These are phyloP conservation scores for Zoanthus sociatus DNA, from an alignment of 92 coral and sea anemone genomes.

Conservation along the genomic window DNA sequence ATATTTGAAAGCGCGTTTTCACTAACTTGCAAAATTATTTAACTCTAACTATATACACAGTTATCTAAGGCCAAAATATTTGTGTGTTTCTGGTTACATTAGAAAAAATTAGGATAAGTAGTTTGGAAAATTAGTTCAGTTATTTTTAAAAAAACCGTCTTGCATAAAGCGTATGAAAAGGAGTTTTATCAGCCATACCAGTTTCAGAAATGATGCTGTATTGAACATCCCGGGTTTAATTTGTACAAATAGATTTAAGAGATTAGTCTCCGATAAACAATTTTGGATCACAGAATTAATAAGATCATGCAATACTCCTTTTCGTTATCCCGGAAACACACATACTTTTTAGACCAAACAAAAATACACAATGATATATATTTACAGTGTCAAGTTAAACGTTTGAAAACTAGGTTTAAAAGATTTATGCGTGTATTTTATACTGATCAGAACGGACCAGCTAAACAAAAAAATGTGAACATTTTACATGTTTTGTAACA, in stretches of 20 bases:
- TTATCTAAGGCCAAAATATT: background rate
- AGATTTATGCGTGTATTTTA: conserved; percentile 13
- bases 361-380: background rate
- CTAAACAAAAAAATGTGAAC: background rate
- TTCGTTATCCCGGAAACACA: background rate
- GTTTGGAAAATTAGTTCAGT: no score
- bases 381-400: background rate
- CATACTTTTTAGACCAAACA: background rate
- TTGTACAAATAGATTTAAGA: no score
- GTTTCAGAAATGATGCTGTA: no score
- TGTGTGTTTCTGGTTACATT: background rate
- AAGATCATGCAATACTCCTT: background rate
- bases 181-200: no score
- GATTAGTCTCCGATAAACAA: background rate
- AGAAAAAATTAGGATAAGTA: no score
- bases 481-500: background rate
- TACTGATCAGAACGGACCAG: conserved; percentile 3
- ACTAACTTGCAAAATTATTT: no score
- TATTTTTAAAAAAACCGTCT: no score
- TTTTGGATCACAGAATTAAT: background rate
- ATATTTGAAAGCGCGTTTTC: background rate
- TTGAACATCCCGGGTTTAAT: no score
- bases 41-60: no score
- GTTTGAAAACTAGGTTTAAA: background rate
- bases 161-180: no score